Evolutionary conservation across 2,888 invertebrate genomes (phyloP).

Genomic region (Trichopoda pennipes): DNA sequence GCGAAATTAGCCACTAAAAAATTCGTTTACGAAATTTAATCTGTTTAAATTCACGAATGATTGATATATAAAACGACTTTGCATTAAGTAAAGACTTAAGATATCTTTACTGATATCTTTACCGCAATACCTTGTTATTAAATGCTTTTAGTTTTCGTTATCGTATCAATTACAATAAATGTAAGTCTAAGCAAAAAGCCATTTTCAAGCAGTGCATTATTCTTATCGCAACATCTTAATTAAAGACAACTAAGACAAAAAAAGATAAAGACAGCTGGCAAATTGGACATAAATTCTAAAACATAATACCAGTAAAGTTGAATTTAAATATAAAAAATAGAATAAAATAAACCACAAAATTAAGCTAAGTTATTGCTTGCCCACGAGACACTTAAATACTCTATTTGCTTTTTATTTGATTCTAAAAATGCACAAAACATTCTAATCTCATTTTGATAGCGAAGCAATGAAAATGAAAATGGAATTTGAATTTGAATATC

Average conservation of each 20-base stretch:
- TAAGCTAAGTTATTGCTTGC: constrained; percentile 30
- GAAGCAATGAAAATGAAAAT: constrained; percentile 31
- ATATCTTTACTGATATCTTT: not conserved
- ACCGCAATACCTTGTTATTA: not conserved
- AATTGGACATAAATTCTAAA: constrained; percentile 76
- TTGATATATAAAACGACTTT: too few species aligned
- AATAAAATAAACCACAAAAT: constrained; percentile 46
- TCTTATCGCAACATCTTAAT: constrained; percentile 12
- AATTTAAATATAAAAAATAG: constrained; percentile 30
- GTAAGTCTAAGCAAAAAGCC: not conserved
- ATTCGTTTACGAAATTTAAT: too few species aligned
- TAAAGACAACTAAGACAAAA: not conserved
- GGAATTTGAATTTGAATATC: constrained; percentile 17
- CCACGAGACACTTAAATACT: constrained; percentile 18
- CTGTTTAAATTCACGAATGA: too few species aligned
- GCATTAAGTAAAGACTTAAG: not conserved
- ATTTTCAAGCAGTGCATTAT: not conserved
- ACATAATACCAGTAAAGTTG: constrained; percentile 72
- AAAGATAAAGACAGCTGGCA: constrained; percentile 59
- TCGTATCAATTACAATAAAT: not conserved
- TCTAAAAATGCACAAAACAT: not conserved
- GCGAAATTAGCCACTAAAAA: too few species aligned
- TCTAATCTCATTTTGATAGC: constrained; percentile 42
- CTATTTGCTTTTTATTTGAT: not conserved
- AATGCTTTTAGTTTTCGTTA: not conserved